Conservation (phyloP, 92 coral and sea anemone species). For the Pocillopora grandis region DNA sequence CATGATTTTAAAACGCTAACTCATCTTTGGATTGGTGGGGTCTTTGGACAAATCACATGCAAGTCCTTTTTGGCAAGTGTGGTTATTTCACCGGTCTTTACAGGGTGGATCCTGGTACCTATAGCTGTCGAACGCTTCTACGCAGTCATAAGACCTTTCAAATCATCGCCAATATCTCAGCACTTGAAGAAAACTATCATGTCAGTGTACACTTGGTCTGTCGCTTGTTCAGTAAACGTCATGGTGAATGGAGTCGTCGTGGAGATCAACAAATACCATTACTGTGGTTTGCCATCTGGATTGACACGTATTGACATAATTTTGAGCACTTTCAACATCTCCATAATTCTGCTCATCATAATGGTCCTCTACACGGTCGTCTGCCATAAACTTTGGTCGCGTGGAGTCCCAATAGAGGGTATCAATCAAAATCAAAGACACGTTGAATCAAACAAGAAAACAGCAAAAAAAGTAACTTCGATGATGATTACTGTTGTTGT, state of each 20-base stretch:
- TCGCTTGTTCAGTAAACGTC: not conserved
- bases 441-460: not conserved
- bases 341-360: not conserved
- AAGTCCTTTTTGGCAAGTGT: not conserved
- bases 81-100: not conserved
- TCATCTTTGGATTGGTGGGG: constrained; percentile 5
- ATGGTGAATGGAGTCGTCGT: not conserved
- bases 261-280: not conserved
- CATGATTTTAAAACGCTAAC: no score
- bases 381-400: not conserved
- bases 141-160: not conserved
- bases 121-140: not conserved
- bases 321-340: not conserved
- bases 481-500: not conserved
- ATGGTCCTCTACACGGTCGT: not conserved
- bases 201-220: not conserved
- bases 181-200: not conserved
- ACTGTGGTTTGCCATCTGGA: not conserved
- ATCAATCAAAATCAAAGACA: not conserved
- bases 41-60: not conserved
- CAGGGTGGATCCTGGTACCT: not conserved
- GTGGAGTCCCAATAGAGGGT: not conserved
- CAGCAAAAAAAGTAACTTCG: not conserved
- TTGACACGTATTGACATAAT: not conserved
- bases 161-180: not conserved